Conservation (phyloP, 2,113 vertebrate genomes). For the Oxygymnocypris stewartii region DNA sequence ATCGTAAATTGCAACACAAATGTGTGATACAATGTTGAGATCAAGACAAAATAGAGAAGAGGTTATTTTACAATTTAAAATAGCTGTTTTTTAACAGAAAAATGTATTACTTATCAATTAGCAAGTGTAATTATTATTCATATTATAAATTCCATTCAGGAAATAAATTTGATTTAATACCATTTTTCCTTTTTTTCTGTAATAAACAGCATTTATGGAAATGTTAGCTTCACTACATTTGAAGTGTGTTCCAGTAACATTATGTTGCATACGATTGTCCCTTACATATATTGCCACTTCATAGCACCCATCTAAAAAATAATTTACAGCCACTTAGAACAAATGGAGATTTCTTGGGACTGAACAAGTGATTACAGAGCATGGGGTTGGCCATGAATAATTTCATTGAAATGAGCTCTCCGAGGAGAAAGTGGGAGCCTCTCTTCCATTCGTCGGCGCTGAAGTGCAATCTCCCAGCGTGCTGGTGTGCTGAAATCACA, state of each 20-base stretch:
- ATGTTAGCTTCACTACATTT: not conserved
- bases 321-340: conserved; percentile 52
- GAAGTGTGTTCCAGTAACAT: conserved; percentile 26
- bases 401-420: conserved; percentile 56
- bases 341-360: conserved; percentile 55
- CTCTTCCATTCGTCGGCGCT: conserved; percentile 35
- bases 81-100: no score
- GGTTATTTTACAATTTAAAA: no score
- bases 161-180: not conserved
- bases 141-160: not conserved
- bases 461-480: conserved; percentile 40
- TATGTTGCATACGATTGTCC: conserved; percentile 51
- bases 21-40: not conserved
- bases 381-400: conserved; percentile 60
- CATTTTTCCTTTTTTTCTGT: not conserved
- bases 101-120: no score
- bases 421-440: conserved; percentile 27
- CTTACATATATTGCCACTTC: conserved; percentile 53
- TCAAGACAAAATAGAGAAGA: no score
- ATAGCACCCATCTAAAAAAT: conserved; percentile 51
- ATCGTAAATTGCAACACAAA: not conserved
- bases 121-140: no score
- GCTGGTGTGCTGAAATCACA: conserved; percentile 45
- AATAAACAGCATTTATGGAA: not conserved
- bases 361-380: conserved; percentile 57